phyloP scores from a whole-genome alignment of 2,113 vertebrate species.

The Neodontobutis hainanensis region DNA sequence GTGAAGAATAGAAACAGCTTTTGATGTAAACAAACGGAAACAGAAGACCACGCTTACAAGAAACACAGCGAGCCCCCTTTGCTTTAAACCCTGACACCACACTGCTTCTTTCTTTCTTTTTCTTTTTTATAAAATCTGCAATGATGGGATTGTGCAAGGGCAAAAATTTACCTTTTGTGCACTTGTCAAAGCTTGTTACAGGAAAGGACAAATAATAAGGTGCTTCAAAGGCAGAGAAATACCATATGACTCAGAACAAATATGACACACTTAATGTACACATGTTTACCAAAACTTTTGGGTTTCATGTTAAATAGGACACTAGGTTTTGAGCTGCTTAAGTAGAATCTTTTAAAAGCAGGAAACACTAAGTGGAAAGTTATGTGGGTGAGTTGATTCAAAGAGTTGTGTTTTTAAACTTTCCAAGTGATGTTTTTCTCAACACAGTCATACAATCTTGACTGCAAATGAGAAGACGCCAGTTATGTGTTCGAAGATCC shows the following conservation, averaged over 20 bases:
- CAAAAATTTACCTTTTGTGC: neutral
- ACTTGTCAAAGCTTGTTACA: slow-evolving; percentile 30
- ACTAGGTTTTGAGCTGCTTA: neutral
- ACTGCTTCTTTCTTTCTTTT: fast-evolving
- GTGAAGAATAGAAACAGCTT: slow-evolving; percentile 1
- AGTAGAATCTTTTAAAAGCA: slow-evolving; percentile 20
- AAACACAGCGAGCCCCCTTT: slow-evolving; percentile 13
- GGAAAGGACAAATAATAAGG: slow-evolving; percentile 42
- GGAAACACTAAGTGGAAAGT: slow-evolving; percentile 10
- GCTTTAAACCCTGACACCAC: neutral
- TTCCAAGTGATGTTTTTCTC: neutral
- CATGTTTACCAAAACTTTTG: slow-evolving; percentile 8
- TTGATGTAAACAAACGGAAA: slow-evolving; percentile 26
- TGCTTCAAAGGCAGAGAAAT: neutral
- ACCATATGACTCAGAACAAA: neutral
- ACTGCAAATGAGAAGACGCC: too few species aligned
- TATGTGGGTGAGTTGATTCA: neutral
- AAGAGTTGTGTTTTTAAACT: neutral
- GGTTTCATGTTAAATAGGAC: neutral
- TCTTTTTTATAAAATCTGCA: neutral
- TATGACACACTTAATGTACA: too few species aligned
- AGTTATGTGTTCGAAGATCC: too few species aligned
- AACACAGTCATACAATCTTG: neutral
- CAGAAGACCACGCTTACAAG: slow-evolving; percentile 4
- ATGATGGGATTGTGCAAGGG: slow-evolving; percentile 14